A percentile compares a stretch with the other conserved stretches of the same genome.
Evolutionary conservation across 2,888 invertebrate genomes (phyloP).

Genomic region (Arrhopalites spinosus): DNA sequence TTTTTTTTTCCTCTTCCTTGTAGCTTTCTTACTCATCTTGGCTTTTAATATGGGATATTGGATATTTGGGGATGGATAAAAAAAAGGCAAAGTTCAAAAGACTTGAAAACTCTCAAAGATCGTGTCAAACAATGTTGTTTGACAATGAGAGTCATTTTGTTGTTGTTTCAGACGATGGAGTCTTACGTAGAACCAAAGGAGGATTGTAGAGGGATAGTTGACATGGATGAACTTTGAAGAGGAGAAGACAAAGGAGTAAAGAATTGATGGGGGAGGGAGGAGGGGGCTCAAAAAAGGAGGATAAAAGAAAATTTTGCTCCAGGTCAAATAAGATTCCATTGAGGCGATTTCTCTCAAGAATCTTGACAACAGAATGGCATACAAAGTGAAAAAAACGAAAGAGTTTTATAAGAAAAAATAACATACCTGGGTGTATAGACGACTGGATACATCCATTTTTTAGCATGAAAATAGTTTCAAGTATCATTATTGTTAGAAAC

Average conservation of each 20-base stretch:
- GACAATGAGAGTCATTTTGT: no score
- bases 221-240: background rate
- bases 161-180: no score
- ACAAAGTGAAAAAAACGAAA: background rate
- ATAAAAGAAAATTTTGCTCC: constrained; percentile 3
- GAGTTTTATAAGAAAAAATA: constrained; percentile 1
- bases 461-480: no score
- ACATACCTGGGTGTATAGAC: constrained; percentile 84
- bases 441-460: no score
- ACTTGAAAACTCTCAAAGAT: no score
- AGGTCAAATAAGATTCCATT: constrained; percentile 27
- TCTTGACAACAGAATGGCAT: background rate
- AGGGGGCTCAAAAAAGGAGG: constrained; percentile 1
- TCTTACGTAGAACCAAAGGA: background rate
- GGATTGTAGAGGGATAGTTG: background rate
- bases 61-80: no score
- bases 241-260: background rate
- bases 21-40: background rate
- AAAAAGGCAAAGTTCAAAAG: no score
- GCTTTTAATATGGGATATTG: no score
- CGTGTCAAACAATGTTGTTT: no score
- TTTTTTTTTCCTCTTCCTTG: background rate
- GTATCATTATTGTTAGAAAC: no score
- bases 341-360: background rate
- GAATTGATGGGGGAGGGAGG: background rate